These are phyloP conservation scores for Miichthys miiuy DNA, from an alignment of 2,797 vertebrate genomes.

Conservation along the genomic window DNA sequence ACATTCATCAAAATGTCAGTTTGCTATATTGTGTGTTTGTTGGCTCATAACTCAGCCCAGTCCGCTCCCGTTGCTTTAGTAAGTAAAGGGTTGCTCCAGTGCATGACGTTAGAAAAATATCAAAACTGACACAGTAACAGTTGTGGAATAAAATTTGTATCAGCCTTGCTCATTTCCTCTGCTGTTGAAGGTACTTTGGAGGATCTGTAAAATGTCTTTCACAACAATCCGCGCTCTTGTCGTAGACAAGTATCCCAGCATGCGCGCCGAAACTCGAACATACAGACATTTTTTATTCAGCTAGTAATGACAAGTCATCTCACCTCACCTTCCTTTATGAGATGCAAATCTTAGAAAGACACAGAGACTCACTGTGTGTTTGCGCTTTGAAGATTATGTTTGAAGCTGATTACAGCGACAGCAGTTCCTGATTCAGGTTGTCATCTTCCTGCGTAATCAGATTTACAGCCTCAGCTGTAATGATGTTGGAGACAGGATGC, in stretches of 20 bases:
- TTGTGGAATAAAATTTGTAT: background rate
- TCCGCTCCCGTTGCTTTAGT: constrained; percentile 26
- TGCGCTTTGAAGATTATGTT: constrained; percentile 7
- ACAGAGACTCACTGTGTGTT: background rate
- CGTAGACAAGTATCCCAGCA: no score
- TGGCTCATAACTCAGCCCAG: constrained; percentile 43
- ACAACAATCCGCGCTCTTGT: no score
- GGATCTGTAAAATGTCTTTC: no score
- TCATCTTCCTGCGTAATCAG: constrained; percentile 10
- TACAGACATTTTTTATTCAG: background rate
- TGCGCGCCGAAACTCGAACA: background rate
- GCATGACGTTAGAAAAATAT: background rate
- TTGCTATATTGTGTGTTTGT: constrained; percentile 39
- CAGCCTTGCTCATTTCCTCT: no score
- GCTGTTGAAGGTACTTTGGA: no score
- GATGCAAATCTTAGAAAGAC: constrained; percentile 7
- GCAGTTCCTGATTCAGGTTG: background rate
- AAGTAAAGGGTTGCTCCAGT: background rate
- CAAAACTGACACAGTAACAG: background rate
- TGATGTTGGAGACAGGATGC: constrained; percentile 4
- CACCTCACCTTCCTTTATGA: background rate
- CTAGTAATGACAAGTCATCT: background rate
- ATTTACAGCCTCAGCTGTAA: constrained; percentile 10
- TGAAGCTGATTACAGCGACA: constrained; percentile 13
- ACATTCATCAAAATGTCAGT: constrained; percentile 65